Percentiles rank a stretch among this genome's conserved stretches.
These are phyloP conservation scores for Agrenia bidenticulata DNA, from an alignment of 2,888 invertebrate species.

Conservation along the genomic window DNA sequence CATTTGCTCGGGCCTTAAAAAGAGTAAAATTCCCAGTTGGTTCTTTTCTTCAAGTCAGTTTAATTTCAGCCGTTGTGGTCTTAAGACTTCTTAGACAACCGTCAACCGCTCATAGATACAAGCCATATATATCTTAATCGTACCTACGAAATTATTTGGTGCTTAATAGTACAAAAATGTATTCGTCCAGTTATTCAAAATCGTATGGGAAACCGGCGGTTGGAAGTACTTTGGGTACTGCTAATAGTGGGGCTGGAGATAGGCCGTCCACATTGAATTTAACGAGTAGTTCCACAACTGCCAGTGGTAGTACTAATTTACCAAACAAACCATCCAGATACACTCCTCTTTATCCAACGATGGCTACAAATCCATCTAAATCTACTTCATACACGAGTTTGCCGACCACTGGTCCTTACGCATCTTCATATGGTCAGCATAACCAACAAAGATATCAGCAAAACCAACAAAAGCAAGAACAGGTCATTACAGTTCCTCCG, in stretches of 20 bases:
- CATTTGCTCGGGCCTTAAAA: no score
- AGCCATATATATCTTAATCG: no score
- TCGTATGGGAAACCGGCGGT: conserved; percentile 18
- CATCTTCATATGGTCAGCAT: conserved; percentile 36
- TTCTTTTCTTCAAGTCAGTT: no score
- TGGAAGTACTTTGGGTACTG: not conserved
- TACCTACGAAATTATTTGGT: no score
- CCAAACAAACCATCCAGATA: conserved; percentile 50
- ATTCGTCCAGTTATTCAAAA: conserved; percentile 36
- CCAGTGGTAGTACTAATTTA: conserved; percentile 24
- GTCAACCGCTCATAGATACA: no score
- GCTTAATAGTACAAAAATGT: conserved; percentile 21
- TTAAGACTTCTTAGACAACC: no score
- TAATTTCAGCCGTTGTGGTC: no score
- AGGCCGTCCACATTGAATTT: conserved; percentile 49
- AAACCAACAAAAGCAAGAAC: conserved; percentile 21
- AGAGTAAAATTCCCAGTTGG: no score
- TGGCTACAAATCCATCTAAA: conserved; percentile 28
- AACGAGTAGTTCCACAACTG: conserved; percentile 15
- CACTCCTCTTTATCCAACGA: conserved; percentile 41
- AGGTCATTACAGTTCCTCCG: conserved; percentile 51
- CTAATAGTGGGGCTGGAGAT: conserved; percentile 24
- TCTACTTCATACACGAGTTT: conserved; percentile 47
- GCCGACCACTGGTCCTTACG: conserved; percentile 37
- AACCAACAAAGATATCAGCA: conserved; percentile 19